These are phyloP conservation scores for Elanoides forficatus DNA, from an alignment of 2,113 vertebrate genomes.

Conservation along the genomic window DNA sequence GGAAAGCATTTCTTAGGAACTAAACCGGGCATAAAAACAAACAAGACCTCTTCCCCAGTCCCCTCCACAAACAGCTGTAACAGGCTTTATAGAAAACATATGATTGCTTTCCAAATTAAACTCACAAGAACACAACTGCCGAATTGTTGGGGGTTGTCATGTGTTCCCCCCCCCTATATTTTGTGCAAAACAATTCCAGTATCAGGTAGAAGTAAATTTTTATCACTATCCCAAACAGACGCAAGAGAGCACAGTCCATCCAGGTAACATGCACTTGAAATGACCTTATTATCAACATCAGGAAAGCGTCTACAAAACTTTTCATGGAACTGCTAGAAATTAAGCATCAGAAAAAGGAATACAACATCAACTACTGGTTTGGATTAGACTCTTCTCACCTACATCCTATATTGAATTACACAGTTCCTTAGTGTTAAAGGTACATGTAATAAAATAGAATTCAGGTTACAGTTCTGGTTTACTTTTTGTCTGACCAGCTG, in stretches of 20 bases:
- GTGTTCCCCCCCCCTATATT: neutral
- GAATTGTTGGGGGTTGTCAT: slow-evolving; percentile 23
- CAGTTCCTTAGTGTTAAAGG: neutral
- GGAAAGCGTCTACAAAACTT: slow-evolving; percentile 66
- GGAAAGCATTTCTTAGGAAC: slow-evolving; percentile 76
- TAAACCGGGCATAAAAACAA: neutral
- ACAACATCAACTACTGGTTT: slow-evolving; percentile 33
- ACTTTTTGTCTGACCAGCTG: neutral
- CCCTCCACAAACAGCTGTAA: slow-evolving; percentile 60
- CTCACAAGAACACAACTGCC: slow-evolving; percentile 62
- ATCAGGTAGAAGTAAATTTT: slow-evolving; percentile 71
- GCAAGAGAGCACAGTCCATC: slow-evolving; percentile 42
- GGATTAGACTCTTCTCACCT: slow-evolving; percentile 55
- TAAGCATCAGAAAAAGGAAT: slow-evolving; percentile 30
- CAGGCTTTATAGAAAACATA: slow-evolving; percentile 82
- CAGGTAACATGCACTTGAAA: slow-evolving; percentile 76
- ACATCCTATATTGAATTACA: neutral
- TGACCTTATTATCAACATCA: slow-evolving; percentile 73
- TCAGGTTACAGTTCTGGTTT: neutral
- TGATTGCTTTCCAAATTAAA: slow-evolving; percentile 74
- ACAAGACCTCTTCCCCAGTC: slow-evolving; percentile 16
- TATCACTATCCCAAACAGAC: slow-evolving; percentile 68
- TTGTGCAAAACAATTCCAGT: slow-evolving; percentile 26
- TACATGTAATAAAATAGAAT: neutral
- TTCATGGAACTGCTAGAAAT: slow-evolving; percentile 1